These are phyloP conservation scores for Drosophila niveifrons DNA, from an alignment of 2,888 invertebrate genomes.

Conservation along the genomic window DNA sequence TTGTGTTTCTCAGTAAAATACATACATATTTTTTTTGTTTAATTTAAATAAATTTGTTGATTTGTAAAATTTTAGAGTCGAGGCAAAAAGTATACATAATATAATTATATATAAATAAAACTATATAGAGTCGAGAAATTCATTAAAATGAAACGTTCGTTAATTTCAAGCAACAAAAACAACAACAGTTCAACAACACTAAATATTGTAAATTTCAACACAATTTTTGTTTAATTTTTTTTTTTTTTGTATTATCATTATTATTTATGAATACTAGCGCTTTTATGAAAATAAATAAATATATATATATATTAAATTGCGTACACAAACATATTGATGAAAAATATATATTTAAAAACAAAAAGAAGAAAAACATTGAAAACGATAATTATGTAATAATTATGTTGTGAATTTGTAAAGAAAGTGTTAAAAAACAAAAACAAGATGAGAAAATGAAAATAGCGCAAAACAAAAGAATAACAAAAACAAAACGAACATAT, in stretches of 20 bases:
- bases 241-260: slow-evolving; percentile 9
- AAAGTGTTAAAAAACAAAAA: slow-evolving; percentile 41
- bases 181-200: slow-evolving; percentile 3
- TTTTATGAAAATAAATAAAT: slow-evolving; percentile 35
- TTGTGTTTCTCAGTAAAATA: slow-evolving; percentile 11
- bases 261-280: slow-evolving; percentile 26
- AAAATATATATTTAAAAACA: slow-evolving; percentile 20
- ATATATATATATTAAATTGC: slow-evolving; percentile 17
- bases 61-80: slow-evolving; percentile 39
- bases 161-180: slow-evolving; percentile 15
- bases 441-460: slow-evolving; percentile 41
- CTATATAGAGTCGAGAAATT: slow-evolving; percentile 30
- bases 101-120: slow-evolving; percentile 39
- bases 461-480: slow-evolving; percentile 57
- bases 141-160: slow-evolving; percentile 3
- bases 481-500: slow-evolving; percentile 11
- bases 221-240: slow-evolving; percentile 9
- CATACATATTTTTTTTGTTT: slow-evolving; percentile 25
- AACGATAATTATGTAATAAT: slow-evolving; percentile 69
- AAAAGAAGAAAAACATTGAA: slow-evolving; percentile 27
- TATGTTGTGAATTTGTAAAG: slow-evolving; percentile 70
- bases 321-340: slow-evolving; percentile 31
- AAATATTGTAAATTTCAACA: slow-evolving; percentile 9
- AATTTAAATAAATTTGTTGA: slow-evolving; percentile 48
- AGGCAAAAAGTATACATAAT: slow-evolving; percentile 27